Base-by-base conservation (phyloP, 2,797 vertebrate species). In the Falco novaeseelandiae region DNA sequence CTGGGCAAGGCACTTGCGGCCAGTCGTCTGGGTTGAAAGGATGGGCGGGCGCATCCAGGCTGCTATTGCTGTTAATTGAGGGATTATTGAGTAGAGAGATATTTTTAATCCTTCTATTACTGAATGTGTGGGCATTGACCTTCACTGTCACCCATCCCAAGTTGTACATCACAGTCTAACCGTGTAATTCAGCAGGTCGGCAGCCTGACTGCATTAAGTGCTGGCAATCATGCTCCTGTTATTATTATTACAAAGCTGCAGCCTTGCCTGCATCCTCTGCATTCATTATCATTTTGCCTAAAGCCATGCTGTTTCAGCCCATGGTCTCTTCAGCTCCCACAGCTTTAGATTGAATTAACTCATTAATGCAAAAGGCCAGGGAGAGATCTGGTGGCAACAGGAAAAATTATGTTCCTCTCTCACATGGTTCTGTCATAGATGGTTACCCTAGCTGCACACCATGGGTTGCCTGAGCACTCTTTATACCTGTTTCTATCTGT, bases 371-470 rank as follows among this genome's bases (percentile, higher is more conserved):
- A 44, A 48, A 59, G 57, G 22, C 38, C 21, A 2, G n/a, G 29
- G 9, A 36, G 29, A 63, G 23, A 7, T 1, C 22, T 34, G 70
- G 10, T 6, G 44, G 51, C 73, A 29, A 3, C 1, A 8, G 57
- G 44, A 32, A 10, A 25, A 59, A 10, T 1, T 1, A 2, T 7
- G 30, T 23, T 27, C 32, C 3, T 49, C 38, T 21, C 48, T n/a
- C 34, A 1, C 25, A 0, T 10, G 30, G 21, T 25, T 46, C 49
- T 16, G 16, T 7, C 1, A 0, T 30, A 9, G 3, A 2, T 1
- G 26, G 29, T 5, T 46, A 1, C 22, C 40, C 66, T 1, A 3
- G 32, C 11, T 6, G 2, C 29, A 0, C 25, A 8, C 21, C 52
- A 2, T 6, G 8, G 11, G 30, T 5, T 14, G 34, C 21, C 25